Evolutionary conservation across 2,888 invertebrate species (phyloP).

Genomic region (Rhorus exstirpatorius): DNA sequence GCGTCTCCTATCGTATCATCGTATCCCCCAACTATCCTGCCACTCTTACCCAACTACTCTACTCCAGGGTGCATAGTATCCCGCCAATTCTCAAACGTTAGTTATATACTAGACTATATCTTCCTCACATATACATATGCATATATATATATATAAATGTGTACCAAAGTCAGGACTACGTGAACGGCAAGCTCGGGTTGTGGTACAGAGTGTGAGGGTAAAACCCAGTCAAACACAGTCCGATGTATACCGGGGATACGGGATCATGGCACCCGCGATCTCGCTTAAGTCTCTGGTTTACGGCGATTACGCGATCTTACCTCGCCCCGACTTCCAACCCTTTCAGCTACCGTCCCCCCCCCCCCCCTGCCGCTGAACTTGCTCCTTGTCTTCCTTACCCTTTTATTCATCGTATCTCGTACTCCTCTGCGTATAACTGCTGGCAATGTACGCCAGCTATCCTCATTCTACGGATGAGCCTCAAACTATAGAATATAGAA

Average conservation of each 20-base stretch:
- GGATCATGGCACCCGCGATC: slow-evolving; percentile 75
- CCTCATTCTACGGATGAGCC: slow-evolving; percentile 60
- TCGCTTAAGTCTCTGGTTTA: slow-evolving; percentile 83
- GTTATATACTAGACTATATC: slow-evolving; percentile 40
- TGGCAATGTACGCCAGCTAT: slow-evolving; percentile 46
- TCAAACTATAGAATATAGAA: slow-evolving; percentile 67
- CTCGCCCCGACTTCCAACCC: slow-evolving; percentile 66
- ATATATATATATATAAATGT: slow-evolving; percentile 13
- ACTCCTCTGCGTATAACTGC: slow-evolving; percentile 18
- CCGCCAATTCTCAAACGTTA: slow-evolving; percentile 66
- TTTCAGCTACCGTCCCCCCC: slow-evolving; percentile 51
- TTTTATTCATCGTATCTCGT: slow-evolving; percentile 60
- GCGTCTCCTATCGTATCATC: slow-evolving; percentile 56
- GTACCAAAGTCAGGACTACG: slow-evolving; percentile 15
- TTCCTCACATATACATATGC: slow-evolving; percentile 14
- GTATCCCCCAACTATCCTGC: slow-evolving; percentile 66
- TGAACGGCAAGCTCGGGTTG: slow-evolving; percentile 10
- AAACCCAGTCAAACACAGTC: slow-evolving; percentile 72
- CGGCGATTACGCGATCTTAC: slow-evolving; percentile 83
- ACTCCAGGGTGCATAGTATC: slow-evolving; percentile 42
- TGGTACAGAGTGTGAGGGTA: slow-evolving; percentile 34
- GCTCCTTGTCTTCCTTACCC: slow-evolving; percentile 9
- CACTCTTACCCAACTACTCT: slow-evolving; percentile 60
- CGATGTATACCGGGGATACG: slow-evolving; percentile 71
- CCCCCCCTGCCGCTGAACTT: no score